Evolutionary conservation across 1,140 invertebrate species (phyloP), one percentile per base, ranked within the genome.

Genomic region (Rhyacophila brunnea): DNA sequence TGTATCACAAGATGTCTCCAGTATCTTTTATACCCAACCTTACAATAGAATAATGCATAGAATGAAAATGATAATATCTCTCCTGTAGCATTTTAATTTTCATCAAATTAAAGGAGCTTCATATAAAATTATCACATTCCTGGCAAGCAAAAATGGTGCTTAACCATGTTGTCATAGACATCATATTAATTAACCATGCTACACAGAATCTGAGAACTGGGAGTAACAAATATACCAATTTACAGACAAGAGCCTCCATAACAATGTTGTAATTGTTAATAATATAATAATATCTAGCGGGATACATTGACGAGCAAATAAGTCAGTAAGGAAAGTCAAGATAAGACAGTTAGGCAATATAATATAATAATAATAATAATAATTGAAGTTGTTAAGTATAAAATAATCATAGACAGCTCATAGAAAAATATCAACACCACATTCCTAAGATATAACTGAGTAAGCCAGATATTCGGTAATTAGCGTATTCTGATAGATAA

Each of bases 271-370:
- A 47, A 49, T n/a, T 23, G 35, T 17, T 50, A 4, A 5, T 35
- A 13, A n/a, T 17, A 52, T 38, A 11, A 52, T 38, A 52, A 17
- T 35, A 52, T 52, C 49, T 52, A 52, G 49, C 32, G 17, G 49
- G 36, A 19, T 4, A 38, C 49, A 52, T 14, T 36, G 49, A 52
- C 18, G 49, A 36, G 49, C 35, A 52, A 38, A 15, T 35, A 13
- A 40, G 15, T 40, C 11, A 13, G 5, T n/a, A 15, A 40, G 38
- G 15, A 40, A 40, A n/a, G 15, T 13, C 15, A 13, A 40, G 38
- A 40, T 15, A 28, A 28, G 23, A 28, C 9, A 28, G 23, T 28
- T 28, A 28, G 23, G 23, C 23, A 9, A 28, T 28, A 9, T 3
- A 28, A 28, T 3, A 28, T 28, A 28, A 5, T 7, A n/a, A 7